Percentiles rank a stretch among this genome's conserved stretches.
These are phyloP conservation scores for Nibea albiflora DNA, from an alignment of 2,113 vertebrate species.

Conservation along the genomic window DNA sequence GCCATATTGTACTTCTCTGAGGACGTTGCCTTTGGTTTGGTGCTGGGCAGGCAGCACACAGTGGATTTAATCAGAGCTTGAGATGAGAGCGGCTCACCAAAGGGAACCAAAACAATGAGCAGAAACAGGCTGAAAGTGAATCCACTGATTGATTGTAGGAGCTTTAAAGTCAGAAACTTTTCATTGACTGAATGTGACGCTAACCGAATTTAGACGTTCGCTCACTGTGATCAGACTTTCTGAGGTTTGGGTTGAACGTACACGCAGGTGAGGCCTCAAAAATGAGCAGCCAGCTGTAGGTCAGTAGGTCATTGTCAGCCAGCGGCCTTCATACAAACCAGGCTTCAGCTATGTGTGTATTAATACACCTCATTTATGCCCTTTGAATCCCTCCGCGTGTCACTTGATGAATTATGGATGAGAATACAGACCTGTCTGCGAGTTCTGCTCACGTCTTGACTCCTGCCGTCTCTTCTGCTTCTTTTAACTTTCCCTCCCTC, in stretches of 20 bases:
- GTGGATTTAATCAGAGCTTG: too few relatives aligned
- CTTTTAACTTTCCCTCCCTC: neutral
- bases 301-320: conserved; percentile 54
- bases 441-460: conserved; percentile 38
- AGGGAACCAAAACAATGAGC: neutral
- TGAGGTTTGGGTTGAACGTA: conserved; percentile 9
- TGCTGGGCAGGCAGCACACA: too few relatives aligned
- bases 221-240: neutral
- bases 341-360: conserved; percentile 43
- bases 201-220: too few relatives aligned
- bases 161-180: neutral
- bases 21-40: too few relatives aligned
- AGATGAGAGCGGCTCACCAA: too few relatives aligned
- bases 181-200: too few relatives aligned
- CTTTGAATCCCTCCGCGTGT: conserved; percentile 72
- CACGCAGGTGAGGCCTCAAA: neutral
- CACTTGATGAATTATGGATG: conserved; percentile 70
- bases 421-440: conserved; percentile 45
- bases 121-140: neutral
- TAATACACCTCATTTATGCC: conserved; percentile 71
- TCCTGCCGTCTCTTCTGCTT: conserved; percentile 22
- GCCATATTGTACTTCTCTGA: too few relatives aligned
- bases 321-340: neutral
- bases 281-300: conserved; percentile 44
- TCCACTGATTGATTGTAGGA: neutral